A percentile compares a stretch with the other conserved stretches of the same genome.
Conservation (phyloP, 2,113 vertebrate species). For the Fulica atra region DNA sequence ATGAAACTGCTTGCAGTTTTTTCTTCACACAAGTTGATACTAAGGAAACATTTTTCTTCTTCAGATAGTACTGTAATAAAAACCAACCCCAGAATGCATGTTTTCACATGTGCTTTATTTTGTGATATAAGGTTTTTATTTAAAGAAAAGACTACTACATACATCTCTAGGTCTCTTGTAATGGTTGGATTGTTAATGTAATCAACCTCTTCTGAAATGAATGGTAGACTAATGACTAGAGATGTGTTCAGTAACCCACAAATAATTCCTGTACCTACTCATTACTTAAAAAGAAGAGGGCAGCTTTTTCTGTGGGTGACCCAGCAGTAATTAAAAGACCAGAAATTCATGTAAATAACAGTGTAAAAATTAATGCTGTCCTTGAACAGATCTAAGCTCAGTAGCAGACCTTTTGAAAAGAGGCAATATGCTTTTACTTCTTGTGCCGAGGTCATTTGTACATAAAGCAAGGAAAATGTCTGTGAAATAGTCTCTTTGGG, state of each 20-base stretch:
- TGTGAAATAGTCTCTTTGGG: not conserved
- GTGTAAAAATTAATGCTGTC: not conserved
- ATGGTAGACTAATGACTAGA: not conserved
- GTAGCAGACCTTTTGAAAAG: not conserved
- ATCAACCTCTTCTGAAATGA: constrained; percentile 27
- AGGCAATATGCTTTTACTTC: not conserved
- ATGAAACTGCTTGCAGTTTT: not conserved
- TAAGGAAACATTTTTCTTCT: not conserved
- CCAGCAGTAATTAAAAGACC: constrained; percentile 12
- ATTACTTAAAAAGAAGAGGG: not conserved
- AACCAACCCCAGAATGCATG: not conserved
- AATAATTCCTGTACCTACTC: constrained; percentile 9
- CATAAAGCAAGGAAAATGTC: not conserved
- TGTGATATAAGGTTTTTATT: not conserved
- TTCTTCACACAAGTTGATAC: not conserved
- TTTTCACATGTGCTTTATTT: not conserved
- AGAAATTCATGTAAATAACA: constrained; percentile 15
- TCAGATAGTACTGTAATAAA: not conserved
- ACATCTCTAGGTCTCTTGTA: not conserved
- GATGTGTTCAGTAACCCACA: constrained; percentile 47
- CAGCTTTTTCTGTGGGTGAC: not conserved
- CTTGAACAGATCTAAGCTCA: not conserved
- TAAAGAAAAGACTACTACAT: not conserved
- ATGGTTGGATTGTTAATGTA: constrained; percentile 26
- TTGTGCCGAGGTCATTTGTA: not conserved